A percentile compares a stretch with the other conserved stretches of the same genome.
phyloP scores from a whole-genome alignment of 1,140 invertebrate species.

The Orius insidiosus region DNA sequence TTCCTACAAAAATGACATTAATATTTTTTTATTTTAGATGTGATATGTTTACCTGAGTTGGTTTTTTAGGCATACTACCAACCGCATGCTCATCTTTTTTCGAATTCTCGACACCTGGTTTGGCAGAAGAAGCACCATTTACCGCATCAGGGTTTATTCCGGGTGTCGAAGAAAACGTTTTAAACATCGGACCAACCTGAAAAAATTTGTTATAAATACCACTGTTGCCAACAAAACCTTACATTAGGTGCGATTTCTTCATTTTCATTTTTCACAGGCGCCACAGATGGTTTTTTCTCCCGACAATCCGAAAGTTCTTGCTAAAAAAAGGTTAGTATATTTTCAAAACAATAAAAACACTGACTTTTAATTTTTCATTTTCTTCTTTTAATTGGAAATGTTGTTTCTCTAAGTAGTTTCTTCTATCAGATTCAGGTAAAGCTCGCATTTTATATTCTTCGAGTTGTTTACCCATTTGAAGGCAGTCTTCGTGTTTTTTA shows the following conservation, averaged over 20 bases:
- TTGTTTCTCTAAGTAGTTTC: not conserved
- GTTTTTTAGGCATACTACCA: not conserved
- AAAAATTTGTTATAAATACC: not conserved
- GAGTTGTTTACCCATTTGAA: not conserved
- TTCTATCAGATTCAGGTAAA: not conserved
- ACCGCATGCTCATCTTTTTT: conserved; percentile 5
- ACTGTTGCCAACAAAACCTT: not conserved
- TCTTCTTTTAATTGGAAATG: conserved; percentile 3
- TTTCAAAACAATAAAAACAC: not conserved
- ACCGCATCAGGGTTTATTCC: conserved; percentile 10
- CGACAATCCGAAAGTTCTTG: not conserved
- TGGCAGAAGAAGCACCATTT: conserved; percentile 2
- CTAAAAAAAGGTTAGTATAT: not conserved
- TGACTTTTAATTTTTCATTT: conserved; percentile 8
- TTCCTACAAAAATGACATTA: conserved; percentile 4
- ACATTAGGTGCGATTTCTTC: not conserved
- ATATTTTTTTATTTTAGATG: not conserved
- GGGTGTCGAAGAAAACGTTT: conserved; percentile 5
- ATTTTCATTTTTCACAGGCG: not conserved
- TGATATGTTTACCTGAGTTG: conserved; percentile 2
- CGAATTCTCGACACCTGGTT: conserved; percentile 1
- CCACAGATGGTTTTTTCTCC: not conserved
- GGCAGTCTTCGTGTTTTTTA: not conserved
- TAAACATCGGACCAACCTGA: not conserved
- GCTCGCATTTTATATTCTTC: conserved; percentile 1